Evolutionary conservation across 2,797 vertebrate genomes (phyloP), one percentile per base, ranked within the genome.

Genomic region (Halcyon smyrnensis): DNA sequence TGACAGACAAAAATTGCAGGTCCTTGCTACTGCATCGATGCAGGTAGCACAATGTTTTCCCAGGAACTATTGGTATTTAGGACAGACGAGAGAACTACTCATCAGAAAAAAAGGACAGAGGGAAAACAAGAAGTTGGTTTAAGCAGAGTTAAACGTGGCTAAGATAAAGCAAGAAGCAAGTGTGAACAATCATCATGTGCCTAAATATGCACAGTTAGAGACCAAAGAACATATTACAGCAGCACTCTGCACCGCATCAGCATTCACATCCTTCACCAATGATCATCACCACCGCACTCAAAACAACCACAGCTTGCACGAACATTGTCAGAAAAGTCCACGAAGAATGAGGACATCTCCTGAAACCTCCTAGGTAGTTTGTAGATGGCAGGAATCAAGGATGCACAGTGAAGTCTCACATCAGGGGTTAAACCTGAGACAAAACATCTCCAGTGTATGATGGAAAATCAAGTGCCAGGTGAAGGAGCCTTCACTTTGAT

Each of bases 271-370:
- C 16, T 24, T 59, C 54, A n/a, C 54, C 19, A 14, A 21, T 30
- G 3, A 2, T 68, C 50, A 50, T 48, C 41, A 50, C 11, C 25
- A 5, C 18, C n/a, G 12, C 9, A 21, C 17, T 45, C 6, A 7
- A 11, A 77, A 53, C 3, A 4, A 63, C 21, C 56, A 63, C n/a
- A 45, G 0, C 1, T 9, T 30, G 13, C 8, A 37, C 2, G 12
- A 79, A 5, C 24, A 16, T 1, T 5, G 30, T 46, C 43, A 60
- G 67, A 80, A 19, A 67, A 50, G 21, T 10, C 34, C 17, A 19
- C 3, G 6, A 14, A 77, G n/a, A 81, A 34, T 12, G 8, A 87
- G 51, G 32, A 60, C 24, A 43, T 4, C 48, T 39, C 13, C 24
- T 30, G 27, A 54, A 74, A 46, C 27, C 48, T 53, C 46, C 46